Evolutionary conservation across 1,140 invertebrate species (phyloP), one percentile per base, ranked within the genome.

Genomic region (Neotoxoptera formosana): DNA sequence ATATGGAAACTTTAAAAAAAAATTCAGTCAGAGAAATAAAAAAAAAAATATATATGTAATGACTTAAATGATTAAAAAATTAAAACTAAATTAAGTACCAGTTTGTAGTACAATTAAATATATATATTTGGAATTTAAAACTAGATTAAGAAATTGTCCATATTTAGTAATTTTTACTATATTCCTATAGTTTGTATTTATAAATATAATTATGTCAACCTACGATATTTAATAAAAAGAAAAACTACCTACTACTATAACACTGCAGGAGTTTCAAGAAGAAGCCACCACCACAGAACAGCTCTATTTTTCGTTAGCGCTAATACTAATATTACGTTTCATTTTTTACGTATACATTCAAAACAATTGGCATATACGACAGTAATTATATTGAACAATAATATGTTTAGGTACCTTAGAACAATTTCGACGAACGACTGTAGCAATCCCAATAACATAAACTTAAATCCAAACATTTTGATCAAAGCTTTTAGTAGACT

Each of bases 401-500:
- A 48, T n/a, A 45, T 36, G 1, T 86, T 93, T 94, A 41, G 41
- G 1, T 41, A 94, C 94, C 94, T 95, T 90, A 96, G 94, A 60
- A 95, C 83, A 60, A 96, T 95, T 95, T 96, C 96, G 90, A 95
- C 94, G 25, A 96, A 56, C 6, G 96, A 95, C 86, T 96, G 95
- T 9, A 95, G 60, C 47, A 96, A 25, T 25, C 96, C 96, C 87
- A 96, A 95, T 2, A 96, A 93, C 51, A 96, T 93, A 60, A 96
- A 95, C 45, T 95, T 94, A 17, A 94, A 91, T 14, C 96, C 96
- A 94, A 96, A 97, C 45, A 95, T 95, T 94, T 95, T 95, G 14
- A 95, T 94, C 36, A 97, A 94, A 51, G 96, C 96, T 94, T 95
- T 95, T 17, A 96, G 76, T 47, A 97, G 94, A 94, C 96, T 96